Evolutionary conservation across 2,113 vertebrate genomes (phyloP), one percentile per base, ranked within the genome.

Genomic region (Buteo buteo): DNA sequence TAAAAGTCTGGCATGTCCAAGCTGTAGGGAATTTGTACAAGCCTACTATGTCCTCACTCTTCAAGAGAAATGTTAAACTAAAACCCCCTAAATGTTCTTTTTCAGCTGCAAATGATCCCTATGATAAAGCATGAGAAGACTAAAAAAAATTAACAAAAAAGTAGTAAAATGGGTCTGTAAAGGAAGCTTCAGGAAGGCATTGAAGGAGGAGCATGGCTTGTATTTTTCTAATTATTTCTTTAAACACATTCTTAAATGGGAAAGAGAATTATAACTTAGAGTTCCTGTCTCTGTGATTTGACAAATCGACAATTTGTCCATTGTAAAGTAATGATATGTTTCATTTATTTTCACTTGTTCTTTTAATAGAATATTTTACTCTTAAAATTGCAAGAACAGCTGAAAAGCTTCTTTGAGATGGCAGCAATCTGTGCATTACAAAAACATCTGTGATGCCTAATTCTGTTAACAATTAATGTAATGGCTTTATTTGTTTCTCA

Each of bases 331-430:
- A 98, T 98, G 50, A 97, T 95, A 98, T 92, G 90, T 98, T 98
- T 98, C 95, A 96, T 97, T 98, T 98, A 97, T 98, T 98, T 97
- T 98, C 96, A 96, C 96, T 96, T 85, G 82, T 97, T 98, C 96
- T 61, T 98, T 97, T 98, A 97, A 98, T 98, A 95, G 97, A 97
- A 97, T 98, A 98, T 97, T 98, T 98, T 97, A 90, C 91, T 97
- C 86, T 95, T 97, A 96, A 98, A 98, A 97, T 95, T 96, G 91
- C 88, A 96, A 96, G 92, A 88, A 97, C 94, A 97, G 95, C 92
- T 91, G 96, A 97, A 97, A 97, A 97, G 82, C 69, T 89, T 88
- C 88, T 96, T 97, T 88, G 95, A 95, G 94, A 97, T 95, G 73
- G 94, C 74, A 96, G 90, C 82, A 95, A 93, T 94, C 69, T 83